Evolutionary conservation across 2,888 invertebrate species (phyloP), one percentile per base, ranked within the genome.

Genomic region (Acronicta aceris): DNA sequence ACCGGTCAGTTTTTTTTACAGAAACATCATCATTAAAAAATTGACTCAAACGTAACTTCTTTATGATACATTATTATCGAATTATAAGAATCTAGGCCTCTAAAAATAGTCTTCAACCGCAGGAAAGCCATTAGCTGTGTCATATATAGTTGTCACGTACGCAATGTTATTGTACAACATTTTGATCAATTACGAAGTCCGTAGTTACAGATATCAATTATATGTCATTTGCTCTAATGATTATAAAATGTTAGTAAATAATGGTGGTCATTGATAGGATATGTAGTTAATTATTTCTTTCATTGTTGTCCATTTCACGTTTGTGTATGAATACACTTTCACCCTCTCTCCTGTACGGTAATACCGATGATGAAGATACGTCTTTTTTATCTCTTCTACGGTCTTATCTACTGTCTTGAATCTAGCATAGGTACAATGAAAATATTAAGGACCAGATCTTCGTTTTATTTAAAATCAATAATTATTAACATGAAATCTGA

Each of bases 151-250:
- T 38, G 38, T 38, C 38, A 38, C 38, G 38, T 38, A 38, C 38
- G n/a, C n/a, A 38, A 71, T 47, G 46, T 21, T 59, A 56, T 66
- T 66, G 46, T 67, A 69, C 48, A 59, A 59, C 42, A 67, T 0
- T 50, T 8, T 49, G 54, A 71, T 70, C 70, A 56, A 41, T 9
- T 21, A 25, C 15, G 41, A 30, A 41, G 7, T 66, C 38, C 42
- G 7, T 72, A 73, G 36, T 65, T 65, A 43, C 10, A 0, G 9
- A 47, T 6, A 43, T 15, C 40, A 9, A 55, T 66, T 66, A 54
- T 13, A 10, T 12, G 9, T 66, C 48, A 21, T 59, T 72, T 56
- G 25, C 5, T 17, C 48, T 49, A 30, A 25, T 55, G 17, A 52
- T 56, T 13, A 30, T 30, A 49, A 58, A 50, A 25, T 58, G 17